These are phyloP conservation scores for Podarcis muralis DNA, from an alignment of 2,113 vertebrate genomes.

Conservation along the genomic window DNA sequence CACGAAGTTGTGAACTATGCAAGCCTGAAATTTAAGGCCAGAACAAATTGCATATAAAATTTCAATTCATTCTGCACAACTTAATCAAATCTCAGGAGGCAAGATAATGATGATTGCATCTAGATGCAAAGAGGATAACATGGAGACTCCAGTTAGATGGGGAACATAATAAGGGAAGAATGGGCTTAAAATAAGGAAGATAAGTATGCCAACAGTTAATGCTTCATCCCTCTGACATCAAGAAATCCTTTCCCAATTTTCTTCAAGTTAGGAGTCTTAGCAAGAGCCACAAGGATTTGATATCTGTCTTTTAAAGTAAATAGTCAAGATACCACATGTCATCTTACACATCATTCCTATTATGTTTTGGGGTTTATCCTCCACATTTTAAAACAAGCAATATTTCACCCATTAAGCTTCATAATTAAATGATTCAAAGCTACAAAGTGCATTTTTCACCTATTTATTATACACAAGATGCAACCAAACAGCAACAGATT, in stretches of 20 bases:
- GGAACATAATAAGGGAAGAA: neutral
- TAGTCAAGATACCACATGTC: neutral
- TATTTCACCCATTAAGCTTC: neutral
- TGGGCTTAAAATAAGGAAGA: neutral
- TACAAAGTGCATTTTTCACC: constrained; percentile 64
- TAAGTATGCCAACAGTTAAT: neutral
- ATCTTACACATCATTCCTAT: neutral
- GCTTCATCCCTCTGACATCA: neutral
- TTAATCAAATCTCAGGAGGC: neutral
- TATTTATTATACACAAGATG: constrained; percentile 90
- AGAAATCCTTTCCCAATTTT: neutral
- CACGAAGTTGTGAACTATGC: neutral
- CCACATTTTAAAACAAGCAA: neutral
- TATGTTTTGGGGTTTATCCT: neutral
- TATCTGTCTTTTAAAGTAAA: neutral
- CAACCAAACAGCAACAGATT: constrained; percentile 33
- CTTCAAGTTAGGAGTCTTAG: neutral
- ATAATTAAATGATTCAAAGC: constrained; percentile 34
- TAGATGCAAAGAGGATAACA: neutral
- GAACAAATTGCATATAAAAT: neutral
- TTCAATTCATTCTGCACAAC: neutral
- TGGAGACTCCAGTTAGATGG: neutral
- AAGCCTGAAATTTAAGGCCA: neutral
- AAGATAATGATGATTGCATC: neutral
- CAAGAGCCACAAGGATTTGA: neutral